phyloP scores from a whole-genome alignment of 2,113 vertebrate species.

The Callocephalon fimbriatum region DNA sequence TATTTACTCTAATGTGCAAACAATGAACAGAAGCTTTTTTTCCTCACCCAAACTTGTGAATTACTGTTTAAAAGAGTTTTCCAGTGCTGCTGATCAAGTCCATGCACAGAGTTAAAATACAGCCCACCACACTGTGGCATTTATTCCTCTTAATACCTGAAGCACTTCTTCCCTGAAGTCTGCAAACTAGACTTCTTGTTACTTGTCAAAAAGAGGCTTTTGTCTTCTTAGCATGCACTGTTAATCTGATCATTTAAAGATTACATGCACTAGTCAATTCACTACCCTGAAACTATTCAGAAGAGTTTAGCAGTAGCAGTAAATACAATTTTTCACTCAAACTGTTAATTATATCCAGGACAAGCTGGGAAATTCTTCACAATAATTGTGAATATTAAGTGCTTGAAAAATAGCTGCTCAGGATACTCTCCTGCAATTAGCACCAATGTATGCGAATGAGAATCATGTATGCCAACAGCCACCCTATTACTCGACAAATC shows the following conservation, averaged over 20 bases:
- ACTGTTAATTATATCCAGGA: constrained; percentile 66
- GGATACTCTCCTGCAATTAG: constrained; percentile 65
- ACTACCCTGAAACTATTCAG: neutral
- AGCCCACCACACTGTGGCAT: neutral
- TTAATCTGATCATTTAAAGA: constrained; percentile 17
- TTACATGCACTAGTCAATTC: neutral
- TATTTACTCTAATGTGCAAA: constrained; percentile 61
- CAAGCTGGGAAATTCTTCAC: constrained; percentile 62
- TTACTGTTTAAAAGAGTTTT: constrained; percentile 27
- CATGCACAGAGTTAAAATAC: neutral
- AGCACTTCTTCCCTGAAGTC: neutral
- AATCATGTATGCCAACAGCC: constrained; percentile 65
- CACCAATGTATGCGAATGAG: constrained; percentile 46
- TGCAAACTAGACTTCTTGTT: neutral
- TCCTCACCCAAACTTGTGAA: neutral
- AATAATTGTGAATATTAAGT: constrained; percentile 65
- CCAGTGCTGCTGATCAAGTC: neutral
- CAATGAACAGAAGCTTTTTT: constrained; percentile 56
- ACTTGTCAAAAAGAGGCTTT: neutral
- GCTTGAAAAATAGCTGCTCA: constrained; percentile 61
- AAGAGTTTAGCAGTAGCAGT: neutral
- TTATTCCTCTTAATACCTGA: neutral
- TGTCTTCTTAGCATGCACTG: neutral
- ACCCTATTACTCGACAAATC: constrained; percentile 51
- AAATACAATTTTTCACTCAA: constrained; percentile 45